phyloP scores from a whole-genome alignment of 2,797 vertebrate genomes.

The Acanthurus lineatus region DNA sequence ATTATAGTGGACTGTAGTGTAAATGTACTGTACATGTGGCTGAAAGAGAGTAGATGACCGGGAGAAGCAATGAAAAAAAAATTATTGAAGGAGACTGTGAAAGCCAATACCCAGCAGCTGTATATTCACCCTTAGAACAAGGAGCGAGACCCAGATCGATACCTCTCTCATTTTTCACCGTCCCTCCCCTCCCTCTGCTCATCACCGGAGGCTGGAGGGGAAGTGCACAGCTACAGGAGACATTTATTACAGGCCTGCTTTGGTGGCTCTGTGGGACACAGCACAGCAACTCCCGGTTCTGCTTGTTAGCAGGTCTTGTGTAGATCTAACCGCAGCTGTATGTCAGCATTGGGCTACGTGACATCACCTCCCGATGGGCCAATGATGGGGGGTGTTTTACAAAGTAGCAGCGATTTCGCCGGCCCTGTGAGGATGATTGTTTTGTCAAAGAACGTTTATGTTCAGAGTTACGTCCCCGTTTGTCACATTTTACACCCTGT shows the following conservation, averaged over 20 bases:
- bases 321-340: constrained; percentile 53
- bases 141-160: constrained; percentile 74
- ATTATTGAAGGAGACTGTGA: constrained; percentile 73
- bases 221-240: constrained; percentile 61
- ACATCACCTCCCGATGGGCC: constrained; percentile 63
- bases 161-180: constrained; percentile 42
- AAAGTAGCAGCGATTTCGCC: constrained; percentile 56
- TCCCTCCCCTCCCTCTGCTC: constrained; percentile 53
- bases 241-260: constrained; percentile 71
- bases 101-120: constrained; percentile 72
- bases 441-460: constrained; percentile 56
- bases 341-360: constrained; percentile 54
- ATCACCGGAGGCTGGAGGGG: constrained; percentile 62
- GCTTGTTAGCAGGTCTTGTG: constrained; percentile 65
- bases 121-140: constrained; percentile 75
- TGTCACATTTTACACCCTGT: constrained; percentile 14
- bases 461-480: constrained; percentile 1
- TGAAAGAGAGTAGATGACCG: constrained; percentile 42
- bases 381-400: constrained; percentile 47
- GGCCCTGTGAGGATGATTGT: constrained; percentile 50
- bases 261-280: constrained; percentile 66
- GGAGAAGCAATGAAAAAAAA: constrained; percentile 39
- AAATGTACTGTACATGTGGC: constrained; percentile 32
- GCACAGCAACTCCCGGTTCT: constrained; percentile 43
- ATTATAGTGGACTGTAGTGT: constrained; percentile 5